Evolutionary conservation across 2,113 vertebrate species (phyloP).

Genomic region (Quiscalus mexicanus): DNA sequence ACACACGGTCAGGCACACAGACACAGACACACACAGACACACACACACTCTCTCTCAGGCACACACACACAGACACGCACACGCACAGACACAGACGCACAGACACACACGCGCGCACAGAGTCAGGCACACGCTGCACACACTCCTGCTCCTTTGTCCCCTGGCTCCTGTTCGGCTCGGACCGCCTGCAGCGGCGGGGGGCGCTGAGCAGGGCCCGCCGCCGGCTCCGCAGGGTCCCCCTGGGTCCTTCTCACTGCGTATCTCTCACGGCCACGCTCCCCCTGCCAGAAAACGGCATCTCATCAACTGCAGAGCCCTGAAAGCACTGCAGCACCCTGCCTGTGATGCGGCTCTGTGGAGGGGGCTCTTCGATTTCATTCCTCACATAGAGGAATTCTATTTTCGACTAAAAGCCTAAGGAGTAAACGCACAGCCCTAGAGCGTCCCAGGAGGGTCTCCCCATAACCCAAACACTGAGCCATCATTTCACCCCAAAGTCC

Average conservation of each 20-base stretch:
- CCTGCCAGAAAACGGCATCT: background rate
- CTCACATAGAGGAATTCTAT: rapidly evolving
- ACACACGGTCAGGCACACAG: too few species aligned
- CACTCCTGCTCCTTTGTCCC: background rate
- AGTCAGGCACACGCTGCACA: background rate
- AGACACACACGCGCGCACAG: rapidly evolving
- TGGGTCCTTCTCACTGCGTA: rapidly evolving
- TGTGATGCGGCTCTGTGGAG: rapidly evolving
- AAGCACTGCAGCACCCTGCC: rapidly evolving
- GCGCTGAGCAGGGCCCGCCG: rapidly evolving
- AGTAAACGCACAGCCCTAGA: background rate
- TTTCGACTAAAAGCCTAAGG: background rate
- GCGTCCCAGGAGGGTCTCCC: background rate
- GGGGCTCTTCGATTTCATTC: rapidly evolving
- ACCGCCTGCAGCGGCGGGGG: background rate
- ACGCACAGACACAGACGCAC: rapidly evolving
- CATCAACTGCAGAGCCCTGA: background rate
- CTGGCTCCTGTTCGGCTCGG: background rate
- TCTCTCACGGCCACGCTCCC: background rate
- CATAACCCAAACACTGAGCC: rapidly evolving
- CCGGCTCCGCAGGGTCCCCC: background rate
- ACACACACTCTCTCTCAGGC: rapidly evolving
- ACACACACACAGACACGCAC: rapidly evolving
- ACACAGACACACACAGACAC: too few species aligned
- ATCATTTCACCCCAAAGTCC: background rate